Percentiles rank a stretch among this genome's conserved stretches.
phyloP scores from a whole-genome alignment of 2,113 vertebrate genomes.

The Gopherus flavomarginatus region DNA sequence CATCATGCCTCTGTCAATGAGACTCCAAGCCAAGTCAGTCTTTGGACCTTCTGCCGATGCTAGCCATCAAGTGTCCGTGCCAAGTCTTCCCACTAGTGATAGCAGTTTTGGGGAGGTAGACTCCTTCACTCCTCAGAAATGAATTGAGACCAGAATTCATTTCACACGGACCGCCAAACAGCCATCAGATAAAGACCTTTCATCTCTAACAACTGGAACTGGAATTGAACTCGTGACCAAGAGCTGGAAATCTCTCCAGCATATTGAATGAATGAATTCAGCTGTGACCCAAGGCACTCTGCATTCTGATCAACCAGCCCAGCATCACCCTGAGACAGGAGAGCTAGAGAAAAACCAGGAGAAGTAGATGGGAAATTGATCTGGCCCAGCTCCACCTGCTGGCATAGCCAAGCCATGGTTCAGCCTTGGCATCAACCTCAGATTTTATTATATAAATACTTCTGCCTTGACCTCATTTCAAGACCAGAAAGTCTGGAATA shows the following conservation, averaged over 20 bases:
- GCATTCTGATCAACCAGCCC: not conserved
- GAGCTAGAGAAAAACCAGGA: not conserved
- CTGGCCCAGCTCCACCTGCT: not conserved
- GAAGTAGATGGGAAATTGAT: not conserved
- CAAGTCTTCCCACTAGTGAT: not conserved
- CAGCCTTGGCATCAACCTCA: not conserved
- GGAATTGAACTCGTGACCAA: not conserved
- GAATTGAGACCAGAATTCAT: not conserved
- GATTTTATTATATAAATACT: not conserved
- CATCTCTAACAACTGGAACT: not conserved
- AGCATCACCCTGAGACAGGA: not conserved
- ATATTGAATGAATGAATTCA: accelerated
- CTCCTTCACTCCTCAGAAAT: not conserved
- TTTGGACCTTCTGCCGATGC: not conserved
- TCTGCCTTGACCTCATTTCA: not conserved
- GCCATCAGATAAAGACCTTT: not conserved
- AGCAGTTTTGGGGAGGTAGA: not conserved
- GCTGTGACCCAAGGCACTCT: not conserved
- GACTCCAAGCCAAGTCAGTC: not conserved
- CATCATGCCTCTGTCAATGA: not conserved
- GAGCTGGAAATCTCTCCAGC: not conserved
- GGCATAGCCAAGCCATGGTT: not conserved
- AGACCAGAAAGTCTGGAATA: not conserved
- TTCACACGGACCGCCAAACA: not conserved
- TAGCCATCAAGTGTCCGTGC: not conserved